A percentile compares a stretch with the other conserved stretches of the same genome.
Conservation (phyloP, 92 coral and sea anemone species). For the Actinernus sp. region DNA sequence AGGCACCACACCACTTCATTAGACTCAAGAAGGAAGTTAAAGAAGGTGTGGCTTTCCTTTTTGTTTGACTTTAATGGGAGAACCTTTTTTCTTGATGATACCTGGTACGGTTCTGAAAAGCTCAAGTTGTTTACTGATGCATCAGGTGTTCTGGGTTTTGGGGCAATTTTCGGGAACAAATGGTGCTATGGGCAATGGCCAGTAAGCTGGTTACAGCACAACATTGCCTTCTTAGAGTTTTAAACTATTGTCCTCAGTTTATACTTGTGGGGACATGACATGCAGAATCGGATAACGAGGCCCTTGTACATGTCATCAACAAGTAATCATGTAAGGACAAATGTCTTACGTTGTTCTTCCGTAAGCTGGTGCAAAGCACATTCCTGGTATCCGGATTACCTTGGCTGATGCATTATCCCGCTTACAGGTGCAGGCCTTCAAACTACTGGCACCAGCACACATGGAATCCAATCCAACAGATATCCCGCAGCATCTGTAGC, state of each 20-base stretch:
- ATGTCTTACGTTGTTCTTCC: too few relatives aligned
- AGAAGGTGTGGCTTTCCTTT: not conserved
- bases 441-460: too few relatives aligned
- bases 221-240: not conserved
- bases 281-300: not conserved
- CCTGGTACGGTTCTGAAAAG: not conserved
- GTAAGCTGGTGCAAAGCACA: too few relatives aligned
- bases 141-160: not conserved
- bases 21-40: not conserved
- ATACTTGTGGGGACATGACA: not conserved
- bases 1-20: not conserved
- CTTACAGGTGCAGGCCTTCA: too few relatives aligned
- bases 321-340: not conserved
- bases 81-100: not conserved
- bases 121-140: not conserved
- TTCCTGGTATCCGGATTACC: too few relatives aligned
- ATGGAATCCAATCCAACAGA: too few relatives aligned
- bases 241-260: not conserved
- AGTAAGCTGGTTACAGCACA: not conserved
- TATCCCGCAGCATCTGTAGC: too few relatives aligned
- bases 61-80: not conserved
- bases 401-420: too few relatives aligned
- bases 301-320: not conserved
- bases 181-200: not conserved
- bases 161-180: not conserved